phyloP scores from a whole-genome alignment of 2,888 invertebrate species.

The Tenthredo amoena region DNA sequence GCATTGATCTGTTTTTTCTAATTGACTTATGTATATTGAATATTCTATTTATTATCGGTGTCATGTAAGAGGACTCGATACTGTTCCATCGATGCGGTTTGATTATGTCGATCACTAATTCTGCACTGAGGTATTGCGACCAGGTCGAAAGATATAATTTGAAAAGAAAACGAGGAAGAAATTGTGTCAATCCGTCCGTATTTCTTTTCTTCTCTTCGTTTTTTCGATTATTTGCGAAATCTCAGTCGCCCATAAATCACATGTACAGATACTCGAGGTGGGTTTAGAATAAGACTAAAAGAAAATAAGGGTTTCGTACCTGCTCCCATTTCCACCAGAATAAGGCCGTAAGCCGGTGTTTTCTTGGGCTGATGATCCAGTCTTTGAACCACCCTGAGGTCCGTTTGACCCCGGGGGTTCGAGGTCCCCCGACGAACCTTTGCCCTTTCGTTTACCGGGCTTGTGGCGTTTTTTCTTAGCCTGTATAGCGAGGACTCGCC shows the following conservation, averaged over 20 bases:
- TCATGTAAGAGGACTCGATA: background rate
- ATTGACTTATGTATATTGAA: background rate
- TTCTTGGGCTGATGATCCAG: slow-evolving; percentile 68
- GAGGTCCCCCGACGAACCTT: slow-evolving; percentile 79
- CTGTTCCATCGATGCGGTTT: background rate
- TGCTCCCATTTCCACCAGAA: slow-evolving; percentile 71
- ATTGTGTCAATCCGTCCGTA: background rate
- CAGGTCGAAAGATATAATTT: background rate
- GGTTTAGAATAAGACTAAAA: background rate
- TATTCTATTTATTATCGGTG: slow-evolving; percentile 4
- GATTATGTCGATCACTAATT: background rate
- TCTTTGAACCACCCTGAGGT: slow-evolving; percentile 79
- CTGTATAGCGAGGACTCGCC: slow-evolving; percentile 94
- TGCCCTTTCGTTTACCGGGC: slow-evolving; percentile 91
- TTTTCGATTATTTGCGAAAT: background rate
- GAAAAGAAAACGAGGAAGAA: background rate
- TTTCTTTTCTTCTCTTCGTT: background rate
- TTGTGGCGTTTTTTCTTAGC: slow-evolving; percentile 96
- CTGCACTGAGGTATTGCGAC: background rate
- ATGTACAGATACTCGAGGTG: background rate
- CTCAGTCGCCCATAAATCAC: background rate
- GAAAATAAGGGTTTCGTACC: slow-evolving; percentile 61
- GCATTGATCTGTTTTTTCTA: slow-evolving; percentile 12
- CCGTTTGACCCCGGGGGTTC: slow-evolving; percentile 77
- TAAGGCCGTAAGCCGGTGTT: slow-evolving; percentile 63